Evolutionary conservation across 2,888 invertebrate genomes (phyloP), one percentile per base, ranked within the genome.

Genomic region (Noctua fimbriata): DNA sequence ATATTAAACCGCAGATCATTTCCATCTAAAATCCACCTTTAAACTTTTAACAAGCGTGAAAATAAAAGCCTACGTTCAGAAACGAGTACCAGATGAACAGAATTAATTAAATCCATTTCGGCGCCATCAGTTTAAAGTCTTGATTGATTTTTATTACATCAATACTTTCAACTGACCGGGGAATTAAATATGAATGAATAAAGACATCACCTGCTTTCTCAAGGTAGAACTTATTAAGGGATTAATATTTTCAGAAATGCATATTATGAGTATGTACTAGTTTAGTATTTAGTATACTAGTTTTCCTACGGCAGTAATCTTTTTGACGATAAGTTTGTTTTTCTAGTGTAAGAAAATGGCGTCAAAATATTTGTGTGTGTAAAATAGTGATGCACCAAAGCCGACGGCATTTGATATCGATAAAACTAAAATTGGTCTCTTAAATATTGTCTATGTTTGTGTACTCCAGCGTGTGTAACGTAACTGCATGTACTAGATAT

Each of bases 91-190:
- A 49, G 74, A 82, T 76, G n/a, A 58, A 73, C 67, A 79, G 74
- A 85, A 83, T 88, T 89, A 88, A 89, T 89, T 83, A 82, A 85
- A 83, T 18, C 79, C 28, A 84, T 84, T 84, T 79, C 87, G 89
- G 88, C 89, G 86, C 83, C 85, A 88, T 81, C 60, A 32, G 63
- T 79, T 84, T 21, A 41, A 76, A 67, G 36, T 21, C 72, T 87
- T 89, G 85, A 89, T 89, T 89, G 89, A 89, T 84, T 89, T 89
- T 89, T 89, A 89, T 89, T 85, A 84, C 87, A 60, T 81, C 76
- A 72, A 88, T 88, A 75, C 52, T 70, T 85, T 72, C 67, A 76
- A 78, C 41, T 69, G 73, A 78, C 36, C 47, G 69, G 41, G n/a
- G 58, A 73, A 80, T 84, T 76, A 79, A 72, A 71, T 55, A 70